phyloP scores from a whole-genome alignment of 2,888 invertebrate species.

The Alviniconcha strummeri region DNA sequence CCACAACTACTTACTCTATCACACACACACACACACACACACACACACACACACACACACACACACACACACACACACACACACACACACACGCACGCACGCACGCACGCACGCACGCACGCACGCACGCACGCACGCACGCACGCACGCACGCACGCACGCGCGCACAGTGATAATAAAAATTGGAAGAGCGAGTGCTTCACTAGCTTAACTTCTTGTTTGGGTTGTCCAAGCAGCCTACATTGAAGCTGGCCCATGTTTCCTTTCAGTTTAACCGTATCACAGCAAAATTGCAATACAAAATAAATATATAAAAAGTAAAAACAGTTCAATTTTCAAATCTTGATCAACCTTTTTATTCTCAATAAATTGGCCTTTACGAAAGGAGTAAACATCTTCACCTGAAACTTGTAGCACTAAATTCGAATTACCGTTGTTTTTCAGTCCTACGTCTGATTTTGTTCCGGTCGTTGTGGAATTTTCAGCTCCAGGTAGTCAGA shows the following conservation, averaged over 20 bases:
- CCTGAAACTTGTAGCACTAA: no score
- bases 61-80: conserved; percentile 2
- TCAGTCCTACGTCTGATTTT: not conserved
- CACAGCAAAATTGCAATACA: not conserved
- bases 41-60: conserved; percentile 19
- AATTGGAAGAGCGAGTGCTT: not conserved
- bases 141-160: not conserved
- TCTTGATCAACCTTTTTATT: not conserved
- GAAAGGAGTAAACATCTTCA: no score
- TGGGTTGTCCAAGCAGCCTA: not conserved
- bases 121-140: not conserved
- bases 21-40: conserved; percentile 10
- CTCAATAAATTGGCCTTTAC: not conserved
- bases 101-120: conserved; percentile 1
- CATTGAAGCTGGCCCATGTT: not conserved
- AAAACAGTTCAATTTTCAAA: not conserved
- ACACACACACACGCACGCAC: not conserved
- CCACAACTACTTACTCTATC: not conserved
- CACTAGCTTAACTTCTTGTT: not conserved
- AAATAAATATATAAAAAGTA: not conserved
- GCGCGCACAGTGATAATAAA: not conserved
- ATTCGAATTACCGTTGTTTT: not conserved
- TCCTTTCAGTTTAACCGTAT: not conserved
- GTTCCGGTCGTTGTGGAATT: not conserved
- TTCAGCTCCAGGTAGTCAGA: not conserved